Evolutionary conservation across 2,888 invertebrate species (phyloP), one percentile per base, ranked within the genome.

Genomic region (Hedya salicella): DNA sequence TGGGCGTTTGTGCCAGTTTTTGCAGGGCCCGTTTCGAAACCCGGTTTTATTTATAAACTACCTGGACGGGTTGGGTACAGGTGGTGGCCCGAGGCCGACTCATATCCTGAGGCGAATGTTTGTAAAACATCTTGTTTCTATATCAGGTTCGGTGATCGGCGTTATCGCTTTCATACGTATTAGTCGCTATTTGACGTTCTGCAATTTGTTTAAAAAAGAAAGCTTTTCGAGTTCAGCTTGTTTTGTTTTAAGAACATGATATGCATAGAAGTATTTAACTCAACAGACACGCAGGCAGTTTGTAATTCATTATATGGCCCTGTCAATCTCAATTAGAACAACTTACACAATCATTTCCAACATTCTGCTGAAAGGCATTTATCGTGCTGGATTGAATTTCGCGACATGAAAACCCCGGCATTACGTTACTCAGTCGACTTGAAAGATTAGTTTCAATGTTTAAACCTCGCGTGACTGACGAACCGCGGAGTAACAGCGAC

Each of bases 31-130:
- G 64, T 64, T 60, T 49, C 19, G 46, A 52, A 54, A 49, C 66
- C 60, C 60, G 50, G 64, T 64, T 65, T 65, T 59, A 63, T 49
- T 66, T 66, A 60, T 32, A 60, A 66, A 46, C 60, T 66, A 66
- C 66, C 61, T 66, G 66, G 60, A 32, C 60, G 82, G 71, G 71
- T 70, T 57, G 62, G 53, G 66, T 69, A 77, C 83, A 83, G 83
- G 83, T 83, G 83, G 76, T 74, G 71, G 68, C 71, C 73, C 71
- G 70, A 75, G 78, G 78, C 76, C 75, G 75, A 62, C 73, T 70
- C 71, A 75, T 75, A 75, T 77, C 77, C 77, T 69, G 60, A 75
- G 72, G 62, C 63, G 16, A 30, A 8, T 50, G 32, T 65, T 65
- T 60, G 60, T 66, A 21, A 49, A 66, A 62, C 56, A 52, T 36